Base-by-base conservation (phyloP, 2,888 invertebrate genomes). In the Yponomeuta malinellus region DNA sequence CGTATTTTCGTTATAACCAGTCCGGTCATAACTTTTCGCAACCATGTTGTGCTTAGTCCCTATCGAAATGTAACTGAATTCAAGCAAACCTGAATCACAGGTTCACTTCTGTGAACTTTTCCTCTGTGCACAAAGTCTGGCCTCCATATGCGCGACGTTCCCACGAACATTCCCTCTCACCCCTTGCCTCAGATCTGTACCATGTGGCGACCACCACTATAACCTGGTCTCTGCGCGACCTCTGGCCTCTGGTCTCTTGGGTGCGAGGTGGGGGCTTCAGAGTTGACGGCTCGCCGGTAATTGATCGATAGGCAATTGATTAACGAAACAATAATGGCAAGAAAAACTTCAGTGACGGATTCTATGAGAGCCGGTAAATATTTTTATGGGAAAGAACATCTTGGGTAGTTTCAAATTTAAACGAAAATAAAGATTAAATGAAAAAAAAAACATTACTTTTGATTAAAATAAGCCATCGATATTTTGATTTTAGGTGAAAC, bases 221-320 rank as follows among this genome's bases (percentile, higher is more conserved):
- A 78, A 74, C 68, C 69, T 76, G 88, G 84, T 73, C 84, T 79
- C 78, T 83, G 76, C 72, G 10, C 52, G 1, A 12, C 52, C 74
- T 33, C 33, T 5, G 33, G 33, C 2, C 33, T 2, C 33, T 74
- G 72, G 74, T 73, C 72, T 68, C 71, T 73, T 69, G 72, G 72
- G 72, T 67, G 74, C 74, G 74, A 72, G 73, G 73, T 76, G 73
- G 77, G 86, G 88, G 90, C 85, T 91, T 90, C 90, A 86, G 86
- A 78, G 81, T 78, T 81, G 84, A 83, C 80, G 83, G 78, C 74
- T 79, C 75, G 78, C 80, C 81, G 82, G 80, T 89, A 89, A 89
- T 89, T 90, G 87, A 89, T 87, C 82, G 84, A 83, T 79, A 84
- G 81, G 78, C 85, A 88, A 89, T 89, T 88, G 87, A 87, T 85